Evolutionary conservation across 2,888 invertebrate species (phyloP), one percentile per base, ranked within the genome.

Genomic region (Noctua janthina): DNA sequence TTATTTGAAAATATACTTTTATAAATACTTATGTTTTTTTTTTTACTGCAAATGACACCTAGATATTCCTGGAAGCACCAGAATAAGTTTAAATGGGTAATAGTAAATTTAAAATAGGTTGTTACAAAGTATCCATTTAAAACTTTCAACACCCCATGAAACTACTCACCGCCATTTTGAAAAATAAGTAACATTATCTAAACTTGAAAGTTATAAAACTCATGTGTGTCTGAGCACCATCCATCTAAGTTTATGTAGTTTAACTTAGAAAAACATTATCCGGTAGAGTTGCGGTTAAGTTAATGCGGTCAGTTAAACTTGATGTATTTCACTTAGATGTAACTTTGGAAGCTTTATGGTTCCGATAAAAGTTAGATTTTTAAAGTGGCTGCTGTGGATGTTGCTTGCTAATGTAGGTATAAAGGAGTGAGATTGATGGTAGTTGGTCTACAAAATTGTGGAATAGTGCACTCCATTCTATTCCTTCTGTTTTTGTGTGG

Each of bases 1-100:
- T 95, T 95, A 94, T 94, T 94, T 95, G 92, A 94, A 95, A 95
- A 95, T 95, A 95, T 95, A 95, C 93, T 93, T 95, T 93, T 94
- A 93, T 93, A 93, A 93, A 94, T 91, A 89, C 76, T 29, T n/a
- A 3, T 59, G 73, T 79, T 88, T 89, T 29, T 70, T 67, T 83
- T 67, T 83, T 83, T 10, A 46, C 15, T 29, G 20, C 0, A 6
- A 15, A 10, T 15, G 1, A 51, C 15, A 51, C 17, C 17, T 59
- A n/a, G 8, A 23, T n/a, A 39, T 20, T 4, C 29, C 8, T 46
- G 13, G 5, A n/a, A 56, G 17, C 17, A 56, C 2, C 1, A 35
- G 0, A 56, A 35, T 35, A n/a, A n/a, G 2, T 77, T 62, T 62
- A 43, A 54, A 75, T 15, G 10, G 5, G 7, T 15, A n/a, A 15